Evolutionary conservation across 2,888 invertebrate genomes (phyloP).

Genomic region (Drosophila colorata): DNA sequence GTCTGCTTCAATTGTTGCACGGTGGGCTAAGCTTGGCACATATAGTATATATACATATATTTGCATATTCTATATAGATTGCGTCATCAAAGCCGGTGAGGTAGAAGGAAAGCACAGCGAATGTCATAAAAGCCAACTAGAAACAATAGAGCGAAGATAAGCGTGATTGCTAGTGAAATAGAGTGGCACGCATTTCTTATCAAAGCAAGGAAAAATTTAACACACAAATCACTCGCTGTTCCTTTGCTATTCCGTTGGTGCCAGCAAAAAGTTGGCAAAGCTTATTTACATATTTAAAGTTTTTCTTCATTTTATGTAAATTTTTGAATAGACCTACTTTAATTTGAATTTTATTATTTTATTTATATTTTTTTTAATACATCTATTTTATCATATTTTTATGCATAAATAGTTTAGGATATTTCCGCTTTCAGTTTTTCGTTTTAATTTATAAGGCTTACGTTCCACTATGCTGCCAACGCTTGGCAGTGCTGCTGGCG

Average conservation of each 20-base stretch:
- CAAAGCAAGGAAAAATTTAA: not conserved
- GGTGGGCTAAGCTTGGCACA: constrained; percentile 3
- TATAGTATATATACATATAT: not conserved
- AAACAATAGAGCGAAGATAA: constrained; percentile 1
- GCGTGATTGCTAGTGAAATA: not conserved
- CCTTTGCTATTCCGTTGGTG: not conserved
- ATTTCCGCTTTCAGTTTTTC: not conserved
- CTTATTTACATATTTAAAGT: not conserved
- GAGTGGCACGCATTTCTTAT: not conserved
- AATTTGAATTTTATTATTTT: no score
- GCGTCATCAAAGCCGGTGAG: constrained; percentile 11
- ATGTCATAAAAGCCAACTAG: constrained; percentile 16
- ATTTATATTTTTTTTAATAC: not conserved
- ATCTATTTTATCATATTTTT: not conserved
- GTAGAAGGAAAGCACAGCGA: constrained; percentile 1
- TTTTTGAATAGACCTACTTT: no score
- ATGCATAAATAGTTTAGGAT: not conserved
- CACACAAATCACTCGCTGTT: not conserved
- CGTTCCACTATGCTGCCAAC: not conserved
- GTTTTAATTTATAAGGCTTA: not conserved
- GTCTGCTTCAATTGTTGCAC: constrained; percentile 19
- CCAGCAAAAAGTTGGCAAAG: not conserved
- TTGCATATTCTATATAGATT: constrained; percentile 7
- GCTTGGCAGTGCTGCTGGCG: not conserved
- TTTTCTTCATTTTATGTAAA: no score